Conservation (phyloP, 2,113 vertebrate genomes). For the Alexandromys fortis region DNA sequence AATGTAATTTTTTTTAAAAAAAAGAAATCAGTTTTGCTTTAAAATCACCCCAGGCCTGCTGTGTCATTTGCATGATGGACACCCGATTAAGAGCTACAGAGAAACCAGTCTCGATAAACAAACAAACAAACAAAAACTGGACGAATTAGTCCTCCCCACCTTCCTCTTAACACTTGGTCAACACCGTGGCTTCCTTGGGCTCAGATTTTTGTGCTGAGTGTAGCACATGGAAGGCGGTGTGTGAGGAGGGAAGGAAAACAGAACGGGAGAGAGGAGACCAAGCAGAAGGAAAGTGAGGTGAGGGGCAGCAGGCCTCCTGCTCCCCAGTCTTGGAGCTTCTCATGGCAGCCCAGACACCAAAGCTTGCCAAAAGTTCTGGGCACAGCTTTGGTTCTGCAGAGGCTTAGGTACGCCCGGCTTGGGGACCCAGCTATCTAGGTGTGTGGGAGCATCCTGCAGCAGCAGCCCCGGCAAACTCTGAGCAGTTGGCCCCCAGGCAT, state of each 20-base stretch:
- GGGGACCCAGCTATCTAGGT: not conserved
- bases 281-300: not conserved
- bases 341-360: not conserved
- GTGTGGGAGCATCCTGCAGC: not conserved
- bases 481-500: not conserved
- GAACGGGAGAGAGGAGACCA: not conserved
- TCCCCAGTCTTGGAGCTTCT: not conserved
- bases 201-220: not conserved
- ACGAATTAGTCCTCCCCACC: not conserved
- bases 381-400: not conserved
- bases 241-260: not conserved
- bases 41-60: not conserved
- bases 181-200: not conserved
- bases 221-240: not conserved
- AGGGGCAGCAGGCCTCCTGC: no score
- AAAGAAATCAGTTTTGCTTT: constrained; percentile 14
- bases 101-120: no score
- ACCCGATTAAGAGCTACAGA: not conserved
- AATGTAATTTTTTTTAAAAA: not conserved
- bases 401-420: not conserved
- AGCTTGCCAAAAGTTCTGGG: constrained; percentile 62
- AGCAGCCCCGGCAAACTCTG: constrained; percentile 49
- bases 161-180: constrained; percentile 2
- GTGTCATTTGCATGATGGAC: not conserved
- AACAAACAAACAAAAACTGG: no score